Evolutionary conservation across 2,888 invertebrate genomes (phyloP).

Genomic region (Torymus texanus): DNA sequence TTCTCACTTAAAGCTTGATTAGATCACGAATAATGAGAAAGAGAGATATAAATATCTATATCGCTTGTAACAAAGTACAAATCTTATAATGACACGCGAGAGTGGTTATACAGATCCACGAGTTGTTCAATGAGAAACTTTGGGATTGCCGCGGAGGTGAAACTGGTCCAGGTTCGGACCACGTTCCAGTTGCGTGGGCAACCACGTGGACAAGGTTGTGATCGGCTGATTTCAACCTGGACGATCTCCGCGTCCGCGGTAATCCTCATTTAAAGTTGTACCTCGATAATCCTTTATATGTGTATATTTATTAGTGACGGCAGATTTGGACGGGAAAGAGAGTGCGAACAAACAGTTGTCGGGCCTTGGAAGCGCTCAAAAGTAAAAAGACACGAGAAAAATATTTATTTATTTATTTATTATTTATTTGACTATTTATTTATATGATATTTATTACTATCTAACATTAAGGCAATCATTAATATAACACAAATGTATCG

Average conservation of each 20-base stretch:
- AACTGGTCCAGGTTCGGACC: too few species aligned
- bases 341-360: not conserved
- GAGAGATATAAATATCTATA: too few species aligned
- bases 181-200: not conserved
- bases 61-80: too few species aligned
- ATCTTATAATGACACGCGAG: too few species aligned
- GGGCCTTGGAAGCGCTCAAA: slow-evolving; percentile 21
- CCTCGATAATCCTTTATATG: too few species aligned
- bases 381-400: slow-evolving; percentile 8
- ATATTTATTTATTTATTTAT: slow-evolving; percentile 42
- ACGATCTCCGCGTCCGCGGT: too few species aligned
- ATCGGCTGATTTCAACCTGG: not conserved
- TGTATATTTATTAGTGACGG: not conserved
- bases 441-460: slow-evolving; percentile 40
- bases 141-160: too few species aligned
- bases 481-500: slow-evolving; percentile 15
- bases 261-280: too few species aligned
- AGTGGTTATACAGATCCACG: too few species aligned
- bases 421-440: slow-evolving; percentile 51
- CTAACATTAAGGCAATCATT: slow-evolving; percentile 19
- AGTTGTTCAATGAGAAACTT: too few species aligned
- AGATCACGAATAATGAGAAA: too few species aligned
- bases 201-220: not conserved
- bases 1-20: slow-evolving; percentile 65
- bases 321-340: slow-evolving; percentile 1